Percentiles rank a stretch among this genome's conserved stretches.
Evolutionary conservation across 1,140 invertebrate genomes (phyloP).

Genomic region (Heliconius congener): DNA sequence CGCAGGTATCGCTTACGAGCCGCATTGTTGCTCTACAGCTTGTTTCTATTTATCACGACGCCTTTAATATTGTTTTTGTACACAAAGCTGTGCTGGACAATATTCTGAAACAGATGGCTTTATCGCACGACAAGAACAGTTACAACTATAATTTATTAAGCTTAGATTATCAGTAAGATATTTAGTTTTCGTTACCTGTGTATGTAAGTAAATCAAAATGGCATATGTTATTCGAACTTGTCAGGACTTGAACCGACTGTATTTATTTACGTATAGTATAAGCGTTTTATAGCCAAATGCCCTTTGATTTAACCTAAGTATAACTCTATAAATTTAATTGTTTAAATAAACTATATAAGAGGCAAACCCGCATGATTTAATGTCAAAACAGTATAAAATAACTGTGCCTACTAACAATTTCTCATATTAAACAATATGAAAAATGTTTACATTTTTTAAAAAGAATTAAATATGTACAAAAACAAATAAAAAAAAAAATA

Average conservation of each 20-base stretch:
- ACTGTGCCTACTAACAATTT: no score
- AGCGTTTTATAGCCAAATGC: not conserved
- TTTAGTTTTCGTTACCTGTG: not conserved
- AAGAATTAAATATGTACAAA: no score
- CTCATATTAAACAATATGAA: no score
- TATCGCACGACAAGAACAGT: conserved; percentile 65
- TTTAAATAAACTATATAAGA: not conserved
- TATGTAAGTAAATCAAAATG: conserved; percentile 9
- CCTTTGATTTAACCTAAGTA: not conserved
- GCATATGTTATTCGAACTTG: not conserved
- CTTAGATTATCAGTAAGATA: conserved; percentile 8
- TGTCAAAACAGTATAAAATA: not conserved
- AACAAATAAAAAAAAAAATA: no score
- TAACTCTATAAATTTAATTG: not conserved
- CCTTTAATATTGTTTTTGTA: conserved; percentile 73
- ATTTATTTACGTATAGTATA: no score
- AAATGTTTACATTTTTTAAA: no score
- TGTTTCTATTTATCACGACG: conserved; percentile 78
- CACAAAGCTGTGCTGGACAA: conserved; percentile 60
- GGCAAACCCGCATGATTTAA: not conserved
- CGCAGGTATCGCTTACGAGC: conserved; percentile 69
- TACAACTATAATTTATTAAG: conserved; percentile 48
- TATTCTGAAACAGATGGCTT: conserved; percentile 53
- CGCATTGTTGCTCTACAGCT: conserved; percentile 74
- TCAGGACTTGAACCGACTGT: not conserved